Evolutionary conservation across 2,113 vertebrate species (phyloP).

Genomic region (Leiothrix lutea): DNA sequence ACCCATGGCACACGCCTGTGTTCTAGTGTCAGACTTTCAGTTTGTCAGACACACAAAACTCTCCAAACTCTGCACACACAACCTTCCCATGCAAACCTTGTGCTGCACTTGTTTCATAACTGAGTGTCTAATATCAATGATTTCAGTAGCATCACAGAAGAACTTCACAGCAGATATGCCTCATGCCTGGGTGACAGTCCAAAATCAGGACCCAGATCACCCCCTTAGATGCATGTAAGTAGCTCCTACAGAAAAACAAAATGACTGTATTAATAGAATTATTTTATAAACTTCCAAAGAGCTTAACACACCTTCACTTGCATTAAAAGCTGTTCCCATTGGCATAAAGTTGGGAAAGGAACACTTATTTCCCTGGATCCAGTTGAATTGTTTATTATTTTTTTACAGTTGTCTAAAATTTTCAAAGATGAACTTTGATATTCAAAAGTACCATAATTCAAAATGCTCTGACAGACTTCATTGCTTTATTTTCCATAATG

Average conservation of each 20-base stretch:
- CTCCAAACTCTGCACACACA: not conserved
- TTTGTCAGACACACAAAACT: not conserved
- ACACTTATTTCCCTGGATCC: not conserved
- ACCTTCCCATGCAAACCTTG: not conserved
- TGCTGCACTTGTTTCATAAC: not conserved
- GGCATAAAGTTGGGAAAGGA: not conserved
- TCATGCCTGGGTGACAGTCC: too few species aligned
- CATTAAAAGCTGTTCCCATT: not conserved
- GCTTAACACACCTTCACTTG: not conserved
- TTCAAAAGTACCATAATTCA: not conserved
- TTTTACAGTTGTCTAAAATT: not conserved
- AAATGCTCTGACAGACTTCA: not conserved
- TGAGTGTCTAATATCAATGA: not conserved
- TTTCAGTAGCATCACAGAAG: not conserved
- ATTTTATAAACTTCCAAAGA: not conserved
- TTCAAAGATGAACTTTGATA: not conserved
- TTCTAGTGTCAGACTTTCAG: not conserved
- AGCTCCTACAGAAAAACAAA: not conserved
- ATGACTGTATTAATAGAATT: not conserved
- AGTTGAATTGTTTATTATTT: not conserved
- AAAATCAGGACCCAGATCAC: not conserved
- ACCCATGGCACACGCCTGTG: rapidly evolving
- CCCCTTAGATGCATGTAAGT: not conserved
- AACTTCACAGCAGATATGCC: not conserved
- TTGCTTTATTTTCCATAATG: not conserved